phyloP scores from a whole-genome alignment of 2,113 vertebrate species.

The human region GRCh38 chr7:8182001-8182500 shows the following conservation, averaged over 20 bases:
- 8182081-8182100: background rate
- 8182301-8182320: background rate
- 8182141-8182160: background rate
- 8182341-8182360: background rate
- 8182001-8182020: background rate
- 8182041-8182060: background rate
- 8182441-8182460: background rate
- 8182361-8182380: background rate
- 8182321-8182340: background rate
- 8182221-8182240: background rate
- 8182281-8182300: background rate
- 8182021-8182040: background rate
- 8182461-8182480: background rate
- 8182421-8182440: background rate
- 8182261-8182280: background rate
- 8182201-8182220: background rate
- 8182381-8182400: background rate
- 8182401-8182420: background rate
- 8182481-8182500: background rate
- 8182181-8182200: background rate
- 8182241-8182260: background rate
- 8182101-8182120: background rate
- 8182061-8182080: background rate
- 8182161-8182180: background rate
- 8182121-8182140: background rate